A percentile compares a stretch with the other conserved stretches of the same genome.
phyloP scores from a whole-genome alignment of 2,113 vertebrate genomes.

The Motacilla alba region DNA sequence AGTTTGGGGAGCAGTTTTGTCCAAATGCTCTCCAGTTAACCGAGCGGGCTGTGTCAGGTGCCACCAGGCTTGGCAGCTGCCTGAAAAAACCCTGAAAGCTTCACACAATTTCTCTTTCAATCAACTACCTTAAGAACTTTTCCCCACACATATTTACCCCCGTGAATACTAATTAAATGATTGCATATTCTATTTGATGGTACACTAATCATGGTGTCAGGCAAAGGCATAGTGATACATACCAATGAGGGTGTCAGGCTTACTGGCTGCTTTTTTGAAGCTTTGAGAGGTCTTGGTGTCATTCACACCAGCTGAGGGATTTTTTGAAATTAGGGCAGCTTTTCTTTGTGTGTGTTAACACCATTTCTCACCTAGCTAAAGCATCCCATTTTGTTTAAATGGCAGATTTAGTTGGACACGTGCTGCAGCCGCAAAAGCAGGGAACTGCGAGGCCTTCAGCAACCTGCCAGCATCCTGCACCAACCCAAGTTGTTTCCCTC shows the following conservation, averaged over 20 bases:
- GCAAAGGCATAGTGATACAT: background rate
- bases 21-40: background rate
- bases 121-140: background rate
- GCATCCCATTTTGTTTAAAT: background rate
- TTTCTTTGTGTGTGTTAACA: background rate
- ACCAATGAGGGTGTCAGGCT: background rate
- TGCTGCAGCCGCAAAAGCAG: fast-evolving
- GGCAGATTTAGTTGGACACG: background rate
- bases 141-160: background rate
- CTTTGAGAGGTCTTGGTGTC: background rate
- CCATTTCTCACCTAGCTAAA: background rate
- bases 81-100: background rate
- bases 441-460: background rate
- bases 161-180: conserved; percentile 29
- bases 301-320: background rate
- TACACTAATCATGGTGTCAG: background rate
- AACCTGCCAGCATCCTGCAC: background rate
- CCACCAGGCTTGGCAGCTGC: background rate
- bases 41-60: background rate
- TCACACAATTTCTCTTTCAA: background rate
- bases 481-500: background rate
- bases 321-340: background rate
- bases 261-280: background rate
- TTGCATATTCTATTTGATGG: background rate
- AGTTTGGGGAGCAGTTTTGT: background rate